These are phyloP conservation scores for Vulpes vulpes DNA, from an alignment of 2,113 vertebrate species.

Conservation along the genomic window DNA sequence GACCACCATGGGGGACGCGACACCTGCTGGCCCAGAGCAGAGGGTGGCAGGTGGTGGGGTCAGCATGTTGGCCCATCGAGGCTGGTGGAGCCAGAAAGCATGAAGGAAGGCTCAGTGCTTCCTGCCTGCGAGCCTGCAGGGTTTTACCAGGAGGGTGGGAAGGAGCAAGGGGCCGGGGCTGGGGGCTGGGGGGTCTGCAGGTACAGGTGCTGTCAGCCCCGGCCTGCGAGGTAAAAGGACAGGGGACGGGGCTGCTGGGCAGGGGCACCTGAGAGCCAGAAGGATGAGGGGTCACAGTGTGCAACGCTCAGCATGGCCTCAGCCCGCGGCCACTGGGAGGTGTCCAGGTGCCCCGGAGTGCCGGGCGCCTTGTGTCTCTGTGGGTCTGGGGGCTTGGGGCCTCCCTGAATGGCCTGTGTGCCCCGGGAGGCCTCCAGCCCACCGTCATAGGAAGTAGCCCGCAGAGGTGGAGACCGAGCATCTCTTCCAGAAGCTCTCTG, in stretches of 20 bases:
- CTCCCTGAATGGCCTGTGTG: not conserved
- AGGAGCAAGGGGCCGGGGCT: not conserved
- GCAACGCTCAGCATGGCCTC: not conserved
- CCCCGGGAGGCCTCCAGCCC: too few relatives aligned
- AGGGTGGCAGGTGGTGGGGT: not conserved
- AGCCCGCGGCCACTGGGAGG: fast-evolving
- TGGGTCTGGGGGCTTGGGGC: not conserved
- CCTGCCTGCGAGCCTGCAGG: not conserved
- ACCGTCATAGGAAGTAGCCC: too few relatives aligned
- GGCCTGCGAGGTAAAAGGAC: not conserved
- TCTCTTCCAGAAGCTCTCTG: not conserved
- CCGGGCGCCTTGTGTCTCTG: not conserved
- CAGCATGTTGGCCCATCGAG: not conserved
- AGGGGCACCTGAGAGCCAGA: not conserved
- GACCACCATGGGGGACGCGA: not conserved
- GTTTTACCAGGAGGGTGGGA: not conserved
- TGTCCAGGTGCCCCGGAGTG: not conserved
- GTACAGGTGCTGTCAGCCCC: not conserved
- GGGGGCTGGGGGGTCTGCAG: not conserved
- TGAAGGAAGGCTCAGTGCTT: not conserved
- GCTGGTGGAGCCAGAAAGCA: not conserved
- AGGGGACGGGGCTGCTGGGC: not conserved
- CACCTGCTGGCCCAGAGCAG: not conserved
- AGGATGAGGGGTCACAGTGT: not conserved
- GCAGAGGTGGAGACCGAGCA: not conserved